Base-by-base conservation (phyloP, 37 sponge, comb jelly and placozoan species). In the Spongia lamella region DNA sequence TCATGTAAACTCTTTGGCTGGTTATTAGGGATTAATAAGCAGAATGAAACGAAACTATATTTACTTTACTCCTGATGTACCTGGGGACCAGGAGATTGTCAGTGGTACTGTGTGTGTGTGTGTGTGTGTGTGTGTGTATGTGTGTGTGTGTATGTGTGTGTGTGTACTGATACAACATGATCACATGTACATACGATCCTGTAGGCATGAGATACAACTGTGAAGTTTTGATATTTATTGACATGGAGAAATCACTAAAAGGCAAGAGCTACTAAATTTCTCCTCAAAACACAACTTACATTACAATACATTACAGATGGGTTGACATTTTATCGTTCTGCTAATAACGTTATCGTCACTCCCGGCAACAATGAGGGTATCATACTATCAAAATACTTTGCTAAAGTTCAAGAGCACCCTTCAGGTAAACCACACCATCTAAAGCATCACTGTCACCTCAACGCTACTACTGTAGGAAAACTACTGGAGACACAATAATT, bases 41-140 rank as follows among this genome's bases (percentile, higher is more conserved):
- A 56, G 78, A 60, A 97, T 97, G 97, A 82, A 76, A 56, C 60
- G 97, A 15, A 93, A 27, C 24, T 94, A 97, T 70, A 90, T 97
- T 38, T 94, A 97, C 71, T 91, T 97, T 86, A 89, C 94, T 15
- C 16, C 84, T 20, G 94, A 92, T 0, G 61, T 92, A 22, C 93
- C 92, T 14, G 89, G 89, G 16, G 91, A 90, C 9, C 37, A 68
- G 49, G 86, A 83, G 16, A 92, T 97, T 40, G 88, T 97, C 51
- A 97, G 97, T 81, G 96, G 96, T 95, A 38, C 71, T 84, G n/a
- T n/a, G n/a, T n/a, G n/a, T n/a, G n/a, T n/a, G n/a, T n/a, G n/a
- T n/a, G 54, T 13, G 7, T 29, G 56, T 51, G 5, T 13, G 56
- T 72, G 34, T 51, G 56, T 29, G 54, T n/a, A 22, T 57, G 75